Evolutionary conservation across 2,888 invertebrate genomes (phyloP).

Genomic region (Hirtodrosophila cameraria): DNA sequence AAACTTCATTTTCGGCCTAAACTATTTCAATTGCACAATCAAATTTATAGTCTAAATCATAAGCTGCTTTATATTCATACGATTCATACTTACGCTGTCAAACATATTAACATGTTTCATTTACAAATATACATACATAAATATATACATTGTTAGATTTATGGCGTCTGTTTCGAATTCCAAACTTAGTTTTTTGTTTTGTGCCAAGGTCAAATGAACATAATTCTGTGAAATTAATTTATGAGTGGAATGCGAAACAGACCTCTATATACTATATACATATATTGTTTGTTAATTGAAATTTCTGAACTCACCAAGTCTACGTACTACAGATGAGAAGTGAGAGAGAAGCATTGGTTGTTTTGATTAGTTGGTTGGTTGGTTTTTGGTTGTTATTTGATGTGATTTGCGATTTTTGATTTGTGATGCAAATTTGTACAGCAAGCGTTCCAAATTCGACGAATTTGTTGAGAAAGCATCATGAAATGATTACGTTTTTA

Average conservation of each 20-base stretch:
- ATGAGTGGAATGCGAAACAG: too few relatives aligned
- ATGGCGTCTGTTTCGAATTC: too few relatives aligned
- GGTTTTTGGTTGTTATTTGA: constrained; percentile 46
- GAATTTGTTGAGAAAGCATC: constrained; percentile 76
- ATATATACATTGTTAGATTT: too few relatives aligned
- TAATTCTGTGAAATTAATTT: too few relatives aligned
- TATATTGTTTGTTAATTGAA: constrained; percentile 23
- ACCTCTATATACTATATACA: too few relatives aligned
- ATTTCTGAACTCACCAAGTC: constrained; percentile 69
- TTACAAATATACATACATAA: constrained; percentile 8
- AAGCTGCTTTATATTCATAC: not conserved
- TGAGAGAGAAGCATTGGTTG: constrained; percentile 64
- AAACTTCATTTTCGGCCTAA: constrained; percentile 57
- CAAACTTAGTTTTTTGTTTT: too few relatives aligned
- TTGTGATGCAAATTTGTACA: constrained; percentile 74
- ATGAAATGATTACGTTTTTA: constrained; percentile 69
- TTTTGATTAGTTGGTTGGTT: constrained; percentile 41
- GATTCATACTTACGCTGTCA: constrained; percentile 32
- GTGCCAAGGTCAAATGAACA: too few relatives aligned
- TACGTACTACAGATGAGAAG: constrained; percentile 77
- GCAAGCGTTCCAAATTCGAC: constrained; percentile 72
- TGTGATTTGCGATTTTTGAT: constrained; percentile 53
- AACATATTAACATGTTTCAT: not conserved
- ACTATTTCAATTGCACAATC: constrained; percentile 45
- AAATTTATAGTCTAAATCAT: constrained; percentile 10